Evolutionary conservation across 1,140 invertebrate genomes (phyloP), one percentile per base, ranked within the genome.

Genomic region (Matsumurasca onukii): DNA sequence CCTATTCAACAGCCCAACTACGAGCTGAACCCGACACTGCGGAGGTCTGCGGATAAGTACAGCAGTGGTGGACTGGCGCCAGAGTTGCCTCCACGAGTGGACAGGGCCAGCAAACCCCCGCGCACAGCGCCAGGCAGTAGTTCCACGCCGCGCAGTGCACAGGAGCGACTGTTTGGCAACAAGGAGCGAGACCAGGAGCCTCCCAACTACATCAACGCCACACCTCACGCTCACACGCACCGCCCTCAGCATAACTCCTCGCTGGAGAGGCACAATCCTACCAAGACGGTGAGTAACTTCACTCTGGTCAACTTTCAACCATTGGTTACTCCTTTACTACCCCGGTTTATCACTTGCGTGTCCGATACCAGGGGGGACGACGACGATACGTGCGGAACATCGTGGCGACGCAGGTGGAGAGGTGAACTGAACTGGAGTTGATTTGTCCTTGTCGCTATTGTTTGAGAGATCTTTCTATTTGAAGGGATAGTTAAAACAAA

Each of bases 71-170:
- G 69, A 31, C 24, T 57, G 70, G 22, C 87, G 1, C 92, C 91
- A 2, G 91, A 94, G 80, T 79, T 94, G 66, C 93, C 94, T 0
- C 94, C 93, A 15, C 83, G 91, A 49, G 86, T 94, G 17, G 91
- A 94, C 79, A 83, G 92, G 49, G 88, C 86, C 62, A 88, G 82
- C 2, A 93, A 93, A 76, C 91, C 91, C 1, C 78, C 80, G 64
- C 79, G 81, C 59, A 70, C 73, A 25, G 71, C 72, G 20, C 67
- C 66, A 17, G 55, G 65, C 59, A 70, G 73, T 29, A n/a, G n/a
- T n/a, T 71, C 71, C n/a, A 67, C 66, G 15, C 59, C 67, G 20
- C 69, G 72, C 55, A 75, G 75, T 27, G 86, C 86, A 0, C 85
- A 87, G 72, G 86, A 88, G 74, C 77, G 87, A 65, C 73, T 88